phyloP scores from a whole-genome alignment of 2,888 invertebrate genomes.

The Cistogaster globosa region DNA sequence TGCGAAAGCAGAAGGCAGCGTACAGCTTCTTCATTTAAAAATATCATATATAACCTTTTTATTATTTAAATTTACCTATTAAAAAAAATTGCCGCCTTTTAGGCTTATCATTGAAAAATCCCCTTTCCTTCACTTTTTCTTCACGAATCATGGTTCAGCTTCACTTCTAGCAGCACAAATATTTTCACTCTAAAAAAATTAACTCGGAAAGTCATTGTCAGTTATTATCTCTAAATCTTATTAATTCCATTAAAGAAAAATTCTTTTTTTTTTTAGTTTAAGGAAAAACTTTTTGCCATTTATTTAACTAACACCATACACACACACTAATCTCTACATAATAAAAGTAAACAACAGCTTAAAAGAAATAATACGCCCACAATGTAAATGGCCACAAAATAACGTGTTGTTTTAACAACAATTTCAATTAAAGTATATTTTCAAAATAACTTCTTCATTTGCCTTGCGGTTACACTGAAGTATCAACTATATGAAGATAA shows the following conservation, averaged over 20 bases:
- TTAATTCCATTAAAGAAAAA: constrained; percentile 12
- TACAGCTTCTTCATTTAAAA: no score
- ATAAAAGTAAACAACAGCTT: constrained; percentile 34
- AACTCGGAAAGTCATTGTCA: constrained; percentile 30
- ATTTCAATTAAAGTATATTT: constrained; percentile 66
- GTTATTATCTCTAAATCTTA: constrained; percentile 51
- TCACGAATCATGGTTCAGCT: no score
- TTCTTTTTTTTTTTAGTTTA: constrained; percentile 31
- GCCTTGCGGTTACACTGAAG: constrained; percentile 54
- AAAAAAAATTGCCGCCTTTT: no score
- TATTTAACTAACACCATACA: constrained; percentile 54
- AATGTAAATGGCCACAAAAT: constrained; percentile 41
- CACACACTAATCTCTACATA: constrained; percentile 47
- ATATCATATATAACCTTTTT: no score
- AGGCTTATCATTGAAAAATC: no score
- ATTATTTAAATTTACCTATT: no score
- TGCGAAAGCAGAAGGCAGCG: no score
- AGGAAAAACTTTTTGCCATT: constrained; percentile 44
- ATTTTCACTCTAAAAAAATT: not conserved
- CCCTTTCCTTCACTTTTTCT: no score
- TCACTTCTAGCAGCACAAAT: no score
- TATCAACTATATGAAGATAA: constrained; percentile 54
- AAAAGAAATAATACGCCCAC: constrained; percentile 5
- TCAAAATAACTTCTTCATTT: constrained; percentile 56
- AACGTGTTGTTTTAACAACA: constrained; percentile 62